Evolutionary conservation across 2,888 invertebrate genomes (phyloP), one percentile per base, ranked within the genome.

Genomic region (Zeuzera pyrina): DNA sequence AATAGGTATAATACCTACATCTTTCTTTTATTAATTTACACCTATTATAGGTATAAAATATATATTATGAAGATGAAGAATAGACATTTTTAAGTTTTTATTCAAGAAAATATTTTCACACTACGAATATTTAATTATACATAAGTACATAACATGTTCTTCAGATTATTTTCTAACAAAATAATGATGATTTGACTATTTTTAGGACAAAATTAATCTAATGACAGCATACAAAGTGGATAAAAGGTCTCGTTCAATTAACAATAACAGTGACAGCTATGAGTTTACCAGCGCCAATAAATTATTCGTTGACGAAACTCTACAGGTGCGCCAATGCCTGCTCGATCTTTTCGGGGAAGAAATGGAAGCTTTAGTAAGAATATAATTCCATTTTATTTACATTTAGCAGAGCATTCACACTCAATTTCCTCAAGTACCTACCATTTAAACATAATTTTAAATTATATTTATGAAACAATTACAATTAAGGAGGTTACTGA

Each of bases 221-320:
- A 87, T 91, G 69, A 86, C 87, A 34, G 91, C 89, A 2, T 94
- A 92, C 71, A 87, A 88, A 44, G 73, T 89, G 43, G 93, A 94
- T 69, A 90, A 88, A 59, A 70, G 84, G n/a, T 57, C 81, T 2
- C 86, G 88, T 0, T 41, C 52, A 1, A 52, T 66, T 4, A 84
- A 87, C 41, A 76, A 86, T 34, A 74, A 83, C 39, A 85, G 88
- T 8, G 84, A 84, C 2, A 86, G 86, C 41, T 89, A 93, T 51
- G 90, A 92, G 61, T 91, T 92, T 58, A 86, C 83, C 3, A 89
- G 89, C 36, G 93, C 92, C 13, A 94, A 94, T 73, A 88, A 89
- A 45, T 78, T 95, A 42, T 95, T 90, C 71, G 88, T 92, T 2
- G 87, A 89, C 31, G 60, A 83, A 2, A 65, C 70, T 2, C 72